Percentiles rank a stretch among this genome's conserved stretches.
Evolutionary conservation across 2,797 vertebrate genomes (phyloP).

Genomic region (Falco cherrug): DNA sequence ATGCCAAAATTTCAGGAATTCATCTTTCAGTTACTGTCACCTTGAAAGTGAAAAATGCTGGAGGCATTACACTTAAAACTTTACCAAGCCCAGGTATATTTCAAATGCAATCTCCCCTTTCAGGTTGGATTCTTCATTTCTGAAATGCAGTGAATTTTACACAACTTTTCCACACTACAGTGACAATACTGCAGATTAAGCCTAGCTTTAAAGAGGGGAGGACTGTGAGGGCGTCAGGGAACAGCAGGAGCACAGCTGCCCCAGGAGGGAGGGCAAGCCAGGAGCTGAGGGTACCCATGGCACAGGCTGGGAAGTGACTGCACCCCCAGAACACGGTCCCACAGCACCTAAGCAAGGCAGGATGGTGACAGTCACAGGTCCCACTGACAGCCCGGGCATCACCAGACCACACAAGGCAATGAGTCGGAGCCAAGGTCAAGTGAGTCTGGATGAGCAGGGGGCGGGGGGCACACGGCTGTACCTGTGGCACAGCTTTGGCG

Average conservation of each 20-base stretch:
- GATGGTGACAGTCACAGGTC: not conserved
- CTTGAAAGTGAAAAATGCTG: slow-evolving; percentile 52
- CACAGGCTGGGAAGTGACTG: not conserved
- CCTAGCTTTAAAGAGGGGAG: not conserved
- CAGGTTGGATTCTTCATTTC: not conserved
- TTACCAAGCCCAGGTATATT: slow-evolving; percentile 32
- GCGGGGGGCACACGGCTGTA: not conserved
- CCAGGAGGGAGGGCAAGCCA: not conserved
- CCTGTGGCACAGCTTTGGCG: not conserved
- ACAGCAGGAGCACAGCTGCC: not conserved
- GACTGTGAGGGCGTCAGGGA: not conserved
- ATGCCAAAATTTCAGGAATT: slow-evolving; percentile 57
- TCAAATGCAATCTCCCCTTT: slow-evolving; percentile 22
- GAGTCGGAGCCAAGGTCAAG: too few relatives aligned
- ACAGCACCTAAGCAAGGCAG: not conserved
- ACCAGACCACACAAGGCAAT: too few relatives aligned
- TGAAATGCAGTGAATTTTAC: not conserved
- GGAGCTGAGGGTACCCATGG: not conserved
- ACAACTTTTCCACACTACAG: not conserved
- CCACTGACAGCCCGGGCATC: not conserved
- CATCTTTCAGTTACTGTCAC: slow-evolving; percentile 66
- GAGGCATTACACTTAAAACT: slow-evolving; percentile 32
- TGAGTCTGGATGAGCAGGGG: not conserved
- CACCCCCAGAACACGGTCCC: not conserved
- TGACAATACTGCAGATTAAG: not conserved